Conservation (phyloP, 2,888 invertebrate genomes). For the Tachystola acroxantha region DNA sequence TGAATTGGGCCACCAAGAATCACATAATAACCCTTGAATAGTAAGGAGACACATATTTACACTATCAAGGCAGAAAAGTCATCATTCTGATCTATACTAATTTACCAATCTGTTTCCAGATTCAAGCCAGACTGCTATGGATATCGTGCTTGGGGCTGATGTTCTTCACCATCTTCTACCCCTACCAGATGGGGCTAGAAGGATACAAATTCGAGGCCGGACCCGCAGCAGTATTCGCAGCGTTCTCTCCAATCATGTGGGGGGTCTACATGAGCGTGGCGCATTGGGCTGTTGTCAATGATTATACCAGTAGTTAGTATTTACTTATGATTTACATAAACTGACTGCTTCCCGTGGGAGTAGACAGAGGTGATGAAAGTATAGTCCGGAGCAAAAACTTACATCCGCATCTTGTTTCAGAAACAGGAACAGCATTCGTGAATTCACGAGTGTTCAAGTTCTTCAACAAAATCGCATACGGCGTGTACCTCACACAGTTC, state of each 20-base stretch:
- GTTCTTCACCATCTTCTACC: constrained; percentile 63
- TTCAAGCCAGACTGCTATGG: constrained; percentile 61
- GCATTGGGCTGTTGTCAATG: constrained; percentile 73
- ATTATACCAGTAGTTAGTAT: constrained; percentile 64
- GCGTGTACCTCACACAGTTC: constrained; percentile 80
- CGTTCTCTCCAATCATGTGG: constrained; percentile 78
- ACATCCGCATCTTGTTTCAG: too few relatives aligned
- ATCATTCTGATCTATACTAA: too few relatives aligned
- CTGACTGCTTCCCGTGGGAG: too few relatives aligned
- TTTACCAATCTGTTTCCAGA: constrained; percentile 36
- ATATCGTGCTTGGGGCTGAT: constrained; percentile 46
- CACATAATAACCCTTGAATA: too few relatives aligned
- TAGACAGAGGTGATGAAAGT: too few relatives aligned
- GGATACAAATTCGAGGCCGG: constrained; percentile 67
- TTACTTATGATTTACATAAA: neutral
- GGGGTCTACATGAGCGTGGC: constrained; percentile 68
- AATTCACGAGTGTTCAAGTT: constrained; percentile 74
- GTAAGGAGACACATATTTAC: too few relatives aligned
- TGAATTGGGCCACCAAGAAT: too few relatives aligned
- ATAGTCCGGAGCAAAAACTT: too few relatives aligned
- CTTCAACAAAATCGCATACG: constrained; percentile 79
- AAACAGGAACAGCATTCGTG: constrained; percentile 64
- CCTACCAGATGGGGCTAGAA: constrained; percentile 71
- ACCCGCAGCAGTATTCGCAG: constrained; percentile 74
- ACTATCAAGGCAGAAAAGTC: too few relatives aligned